phyloP scores from a whole-genome alignment of 1,140 invertebrate genomes.

The Melipona quadrifasciata region DNA sequence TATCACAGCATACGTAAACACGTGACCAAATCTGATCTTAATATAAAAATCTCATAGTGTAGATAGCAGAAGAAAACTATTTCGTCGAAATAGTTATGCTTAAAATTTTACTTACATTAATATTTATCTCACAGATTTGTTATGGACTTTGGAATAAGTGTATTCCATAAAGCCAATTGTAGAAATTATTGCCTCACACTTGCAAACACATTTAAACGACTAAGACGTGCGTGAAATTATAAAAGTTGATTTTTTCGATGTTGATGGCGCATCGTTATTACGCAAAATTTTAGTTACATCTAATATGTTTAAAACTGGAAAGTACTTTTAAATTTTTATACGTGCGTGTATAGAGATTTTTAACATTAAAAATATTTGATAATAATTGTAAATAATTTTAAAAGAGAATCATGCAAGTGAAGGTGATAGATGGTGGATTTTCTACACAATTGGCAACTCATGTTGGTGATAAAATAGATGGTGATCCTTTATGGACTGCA shows the following conservation, averaged over 20 bases:
- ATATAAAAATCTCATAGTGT: background rate
- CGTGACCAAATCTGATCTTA: slow-evolving; percentile 20
- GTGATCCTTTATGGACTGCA: slow-evolving; percentile 92
- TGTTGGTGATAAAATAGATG: slow-evolving; percentile 87
- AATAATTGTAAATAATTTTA: background rate
- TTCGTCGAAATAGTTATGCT: background rate
- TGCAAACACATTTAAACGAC: slow-evolving; percentile 15
- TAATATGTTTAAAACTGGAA: background rate
- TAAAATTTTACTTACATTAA: background rate
- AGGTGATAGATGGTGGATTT: slow-evolving; percentile 91
- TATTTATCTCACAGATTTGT: slow-evolving; percentile 37
- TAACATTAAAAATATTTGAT: background rate
- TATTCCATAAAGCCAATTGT: slow-evolving; percentile 8
- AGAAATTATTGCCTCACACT: slow-evolving; percentile 24
- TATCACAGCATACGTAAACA: background rate
- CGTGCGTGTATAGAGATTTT: background rate
- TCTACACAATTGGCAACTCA: slow-evolving; percentile 90
- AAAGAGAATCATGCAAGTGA: slow-evolving; percentile 74
- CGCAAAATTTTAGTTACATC: background rate
- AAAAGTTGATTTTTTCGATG: background rate
- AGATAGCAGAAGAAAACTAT: slow-evolving; percentile 1
- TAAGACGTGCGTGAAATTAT: slow-evolving; percentile 5
- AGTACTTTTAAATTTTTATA: background rate
- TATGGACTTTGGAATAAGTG: slow-evolving; percentile 53
- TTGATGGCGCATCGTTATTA: background rate